Evolutionary conservation across 2,113 vertebrate genomes (phyloP).

Genomic region (Podocnemis expansa): DNA sequence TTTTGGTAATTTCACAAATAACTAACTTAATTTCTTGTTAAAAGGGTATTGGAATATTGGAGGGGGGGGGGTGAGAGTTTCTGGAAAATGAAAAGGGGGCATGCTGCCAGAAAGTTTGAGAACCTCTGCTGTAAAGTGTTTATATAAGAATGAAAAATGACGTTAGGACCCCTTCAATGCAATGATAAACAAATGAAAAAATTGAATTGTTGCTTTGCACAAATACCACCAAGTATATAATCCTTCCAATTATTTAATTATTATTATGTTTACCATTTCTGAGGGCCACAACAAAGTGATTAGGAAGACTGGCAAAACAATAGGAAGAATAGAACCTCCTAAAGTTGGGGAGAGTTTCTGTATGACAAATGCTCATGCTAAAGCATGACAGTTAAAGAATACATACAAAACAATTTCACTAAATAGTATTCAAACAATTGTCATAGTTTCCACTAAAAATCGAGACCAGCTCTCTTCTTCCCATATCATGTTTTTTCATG

Average conservation of each 20-base stretch:
- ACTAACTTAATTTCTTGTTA: no score
- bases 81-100: no score
- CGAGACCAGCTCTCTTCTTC: not conserved
- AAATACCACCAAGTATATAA: not conserved
- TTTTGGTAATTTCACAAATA: no score
- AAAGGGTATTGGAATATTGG: no score
- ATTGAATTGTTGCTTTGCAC: no score
- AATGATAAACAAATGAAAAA: not conserved
- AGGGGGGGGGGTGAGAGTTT: no score
- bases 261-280: not conserved
- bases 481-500: not conserved
- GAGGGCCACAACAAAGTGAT: not conserved
- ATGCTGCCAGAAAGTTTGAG: no score
- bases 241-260: not conserved
- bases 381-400: not conserved
- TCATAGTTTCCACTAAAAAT: not conserved
- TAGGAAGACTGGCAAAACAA: not conserved
- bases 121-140: no score
- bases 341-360: not conserved
- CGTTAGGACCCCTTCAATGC: not conserved
- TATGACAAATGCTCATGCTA: not conserved
- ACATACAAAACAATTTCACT: not conserved
- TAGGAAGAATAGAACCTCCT: not conserved
- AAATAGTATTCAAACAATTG: not conserved
- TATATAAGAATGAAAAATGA: not conserved